phyloP scores from a whole-genome alignment of 2,888 invertebrate species.

The Xanthia togata region DNA sequence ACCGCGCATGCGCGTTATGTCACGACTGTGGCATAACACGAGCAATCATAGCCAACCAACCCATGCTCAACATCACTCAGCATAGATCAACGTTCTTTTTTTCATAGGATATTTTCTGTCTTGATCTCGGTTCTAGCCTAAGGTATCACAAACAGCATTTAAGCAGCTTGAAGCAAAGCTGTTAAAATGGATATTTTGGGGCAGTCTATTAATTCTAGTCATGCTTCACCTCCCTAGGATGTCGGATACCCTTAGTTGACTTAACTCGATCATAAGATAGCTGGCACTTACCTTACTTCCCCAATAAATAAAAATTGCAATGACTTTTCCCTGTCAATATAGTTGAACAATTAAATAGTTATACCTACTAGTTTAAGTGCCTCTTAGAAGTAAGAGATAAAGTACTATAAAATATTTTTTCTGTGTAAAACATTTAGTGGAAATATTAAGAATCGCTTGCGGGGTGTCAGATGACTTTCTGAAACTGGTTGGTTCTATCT shows the following conservation, averaged over 20 bases:
- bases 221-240: too few species aligned
- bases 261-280: too few species aligned
- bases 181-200: too few species aligned
- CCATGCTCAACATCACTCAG: constrained; percentile 56
- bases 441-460: not conserved
- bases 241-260: too few species aligned
- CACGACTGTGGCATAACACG: constrained; percentile 76
- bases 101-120: too few species aligned
- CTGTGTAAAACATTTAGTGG: not conserved
- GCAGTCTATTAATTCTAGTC: too few species aligned
- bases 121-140: too few species aligned
- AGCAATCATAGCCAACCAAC: constrained; percentile 59
- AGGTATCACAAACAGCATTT: too few species aligned
- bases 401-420: not conserved
- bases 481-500: too few species aligned
- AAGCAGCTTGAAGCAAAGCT: too few species aligned
- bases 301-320: too few species aligned
- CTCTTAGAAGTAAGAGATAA: not conserved
- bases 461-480: not conserved
- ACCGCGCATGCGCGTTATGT: constrained; percentile 72
- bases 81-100: not conserved
- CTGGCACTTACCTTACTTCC: too few species aligned
- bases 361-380: not conserved
- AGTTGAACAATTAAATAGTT: not conserved
- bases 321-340: not conserved